Evolutionary conservation across 1,140 invertebrate species (phyloP), one percentile per base, ranked within the genome.

Genomic region (Antheraea mylitta): DNA sequence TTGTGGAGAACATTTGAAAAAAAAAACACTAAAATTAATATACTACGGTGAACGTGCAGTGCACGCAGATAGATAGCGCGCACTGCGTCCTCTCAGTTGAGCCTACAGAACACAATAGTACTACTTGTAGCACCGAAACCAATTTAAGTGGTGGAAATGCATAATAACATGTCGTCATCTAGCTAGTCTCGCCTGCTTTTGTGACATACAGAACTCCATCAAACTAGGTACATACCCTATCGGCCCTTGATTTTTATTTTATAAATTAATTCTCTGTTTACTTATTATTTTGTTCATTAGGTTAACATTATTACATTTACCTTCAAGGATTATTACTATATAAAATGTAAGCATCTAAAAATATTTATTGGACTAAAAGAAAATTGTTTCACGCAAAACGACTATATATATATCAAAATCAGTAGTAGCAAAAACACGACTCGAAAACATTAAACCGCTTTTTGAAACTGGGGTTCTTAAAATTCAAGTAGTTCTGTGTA

Each of bases 21-120:
- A 18, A 64, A n/a, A n/a, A n/a, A n/a, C n/a, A 61, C 0, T 8
- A 61, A 18, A 64, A 16, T 53, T n/a, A 53, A 53, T 22, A 18
- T 65, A 3, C 1, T 19, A 48, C 38, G 62, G 64, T 18, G 18
- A 58, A 61, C 72, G 72, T 73, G 68, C 62, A 61, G 61, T 16
- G 45, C 67, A 70, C 69, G 69, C 73, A 64, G 68, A 30, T 63
- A 63, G 16, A 58, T 67, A 68, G 66, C 68, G 69, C 69, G 67
- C 68, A 78, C 76, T 78, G 42, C 37, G 61, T 37, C 16, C 45
- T 53, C 10, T 53, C 9, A 16, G 16, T 22, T 9, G 13, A 63
- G 18, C 30, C 22, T 36, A 18, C 13, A 63, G 22, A n/a, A 13
- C n/a, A 36, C 61, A 63, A 11, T n/a, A 19, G 58, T n/a, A 65